These are phyloP conservation scores for Hystrix brachyura DNA, from an alignment of 2,113 vertebrate species.

Conservation along the genomic window DNA sequence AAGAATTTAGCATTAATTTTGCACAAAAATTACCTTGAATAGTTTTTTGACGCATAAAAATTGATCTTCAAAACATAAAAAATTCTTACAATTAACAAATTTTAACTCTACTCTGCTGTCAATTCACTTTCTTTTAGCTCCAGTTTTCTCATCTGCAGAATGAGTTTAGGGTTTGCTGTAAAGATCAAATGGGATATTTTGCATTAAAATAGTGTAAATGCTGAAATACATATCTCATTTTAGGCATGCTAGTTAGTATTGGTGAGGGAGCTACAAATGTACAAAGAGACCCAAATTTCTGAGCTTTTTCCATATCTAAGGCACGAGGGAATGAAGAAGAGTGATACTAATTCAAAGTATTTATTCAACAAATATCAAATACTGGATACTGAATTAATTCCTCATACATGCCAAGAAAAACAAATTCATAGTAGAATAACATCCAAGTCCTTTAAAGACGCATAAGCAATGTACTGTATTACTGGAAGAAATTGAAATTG, in stretches of 20 bases:
- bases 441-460: neutral
- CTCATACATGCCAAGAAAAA: neutral
- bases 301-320: neutral
- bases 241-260: slow-evolving; percentile 5
- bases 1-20: neutral
- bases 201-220: neutral
- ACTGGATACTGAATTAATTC: neutral
- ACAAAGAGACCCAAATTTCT: neutral
- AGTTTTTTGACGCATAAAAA: slow-evolving; percentile 2
- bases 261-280: neutral
- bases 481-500: slow-evolving; percentile 12
- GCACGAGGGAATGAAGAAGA: neutral
- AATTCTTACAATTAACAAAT: neutral
- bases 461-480: neutral
- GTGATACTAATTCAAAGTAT: neutral
- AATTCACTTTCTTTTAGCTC: neutral
- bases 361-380: neutral
- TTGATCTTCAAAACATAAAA: neutral
- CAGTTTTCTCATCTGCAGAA: neutral
- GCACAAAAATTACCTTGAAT: neutral
- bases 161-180: neutral
- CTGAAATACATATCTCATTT: neutral
- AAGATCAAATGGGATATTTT: slow-evolving; percentile 26
- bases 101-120: neutral
- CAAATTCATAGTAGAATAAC: neutral